Evolutionary conservation across 2,113 vertebrate species (phyloP), one percentile per base, ranked within the genome.

Genomic region (Ailuropoda melanoleuca): DNA sequence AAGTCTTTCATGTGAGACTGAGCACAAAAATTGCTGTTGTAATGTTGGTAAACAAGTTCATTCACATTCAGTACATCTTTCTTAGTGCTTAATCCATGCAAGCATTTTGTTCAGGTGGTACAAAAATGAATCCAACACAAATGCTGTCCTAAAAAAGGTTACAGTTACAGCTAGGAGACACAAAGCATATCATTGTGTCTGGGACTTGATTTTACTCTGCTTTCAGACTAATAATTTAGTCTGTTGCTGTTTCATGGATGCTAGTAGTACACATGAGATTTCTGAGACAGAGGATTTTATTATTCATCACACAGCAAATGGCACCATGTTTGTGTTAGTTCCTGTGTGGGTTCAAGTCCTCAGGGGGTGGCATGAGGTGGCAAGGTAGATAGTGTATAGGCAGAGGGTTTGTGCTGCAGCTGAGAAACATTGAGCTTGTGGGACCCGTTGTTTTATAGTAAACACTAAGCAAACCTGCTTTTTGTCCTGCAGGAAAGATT

Each of bases 341-440:
- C 14, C 10, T 1, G 43, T 43, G 43, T 43, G 5, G 6, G 43
- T 43, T 8, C 15, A 21, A 12, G 13, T 72, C 23, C 62, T 10
- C 12, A 14, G 13, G 0, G 1, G 37, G 26, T 34, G 72, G 48
- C 34, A 6, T 2, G 6, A 24, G 10, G 31, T 34, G 10, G 46
- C 80, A 87, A 46, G 7, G 39, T 31, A 29, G 19, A 39, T 34
- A 55, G 21, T 58, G 9, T 3, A 39, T 23, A 48, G 29, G 7
- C 23, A 24, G 29, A 93, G 37, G 26, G 4, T 48, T 60, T 94
- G 68, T 46, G 17, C 17, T 93, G 15, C 6, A 66, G 48, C 60
- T 24, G 29, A 90, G 55, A 68, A 50, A 50, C 56, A 6, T 3
- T 4, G 56, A 84, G n/a, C 11, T 77, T 77, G 31, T 3, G 26